These are phyloP conservation scores for Tympanoctomys barrerae DNA, from an alignment of 2,797 vertebrate genomes.

Conservation along the genomic window DNA sequence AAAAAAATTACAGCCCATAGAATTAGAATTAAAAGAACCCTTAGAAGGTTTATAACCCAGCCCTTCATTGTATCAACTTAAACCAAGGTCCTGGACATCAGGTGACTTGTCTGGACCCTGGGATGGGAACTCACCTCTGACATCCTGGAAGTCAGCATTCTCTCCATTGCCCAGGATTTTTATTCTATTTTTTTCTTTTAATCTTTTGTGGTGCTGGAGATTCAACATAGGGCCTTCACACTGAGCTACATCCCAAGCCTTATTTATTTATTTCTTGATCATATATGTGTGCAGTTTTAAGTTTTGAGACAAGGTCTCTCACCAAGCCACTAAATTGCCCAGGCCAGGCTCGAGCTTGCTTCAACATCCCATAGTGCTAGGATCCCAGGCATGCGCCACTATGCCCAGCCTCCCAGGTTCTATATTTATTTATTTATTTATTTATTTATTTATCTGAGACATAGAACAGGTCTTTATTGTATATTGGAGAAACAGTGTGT, in stretches of 20 bases:
- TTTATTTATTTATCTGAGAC: too few species aligned
- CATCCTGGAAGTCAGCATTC: background rate
- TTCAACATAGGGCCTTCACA: background rate
- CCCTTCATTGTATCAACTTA: background rate
- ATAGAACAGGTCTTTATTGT: too few species aligned
- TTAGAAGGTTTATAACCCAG: background rate
- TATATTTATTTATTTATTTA: too few species aligned
- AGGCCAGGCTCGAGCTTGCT: background rate
- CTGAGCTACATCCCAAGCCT: background rate
- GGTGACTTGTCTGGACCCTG: background rate
- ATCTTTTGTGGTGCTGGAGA: background rate
- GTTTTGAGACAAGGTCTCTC: background rate
- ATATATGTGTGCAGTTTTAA: background rate
- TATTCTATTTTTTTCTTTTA: background rate
- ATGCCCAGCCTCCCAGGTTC: background rate
- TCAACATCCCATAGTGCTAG: background rate
- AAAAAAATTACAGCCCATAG: background rate
- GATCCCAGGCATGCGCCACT: background rate
- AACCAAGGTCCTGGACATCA: background rate
- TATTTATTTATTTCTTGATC: background rate
- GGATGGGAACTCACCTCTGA: background rate
- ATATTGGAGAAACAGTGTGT: too few species aligned
- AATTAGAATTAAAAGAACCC: background rate
- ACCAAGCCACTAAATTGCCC: background rate
- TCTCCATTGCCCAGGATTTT: background rate